phyloP scores from a whole-genome alignment of 1,140 invertebrate genomes.

The Drosophila rufa region DNA sequence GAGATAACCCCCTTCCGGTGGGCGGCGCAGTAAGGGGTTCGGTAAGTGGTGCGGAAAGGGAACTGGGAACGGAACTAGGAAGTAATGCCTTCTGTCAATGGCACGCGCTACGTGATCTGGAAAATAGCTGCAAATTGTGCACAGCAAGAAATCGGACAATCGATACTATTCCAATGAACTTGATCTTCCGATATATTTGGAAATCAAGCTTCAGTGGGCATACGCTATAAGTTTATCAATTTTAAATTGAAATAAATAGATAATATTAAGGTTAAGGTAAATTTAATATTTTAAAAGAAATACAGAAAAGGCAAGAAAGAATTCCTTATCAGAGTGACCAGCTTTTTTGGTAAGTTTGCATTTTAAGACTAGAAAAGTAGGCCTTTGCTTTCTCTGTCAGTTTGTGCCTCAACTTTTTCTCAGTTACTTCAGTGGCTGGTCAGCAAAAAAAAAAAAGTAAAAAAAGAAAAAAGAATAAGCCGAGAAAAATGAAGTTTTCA shows the following conservation, averaged over 20 bases:
- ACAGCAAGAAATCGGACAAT: constrained; percentile 1
- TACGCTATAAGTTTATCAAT: background rate
- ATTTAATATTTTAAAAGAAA: too few species aligned
- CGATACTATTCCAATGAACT: background rate
- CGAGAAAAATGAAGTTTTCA: background rate
- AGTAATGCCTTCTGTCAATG: constrained; percentile 44
- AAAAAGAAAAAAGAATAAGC: background rate
- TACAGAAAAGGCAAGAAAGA: too few species aligned
- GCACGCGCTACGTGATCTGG: constrained; percentile 47
- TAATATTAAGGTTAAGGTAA: too few species aligned
- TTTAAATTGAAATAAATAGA: background rate
- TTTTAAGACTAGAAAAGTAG: background rate
- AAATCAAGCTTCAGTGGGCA: background rate
- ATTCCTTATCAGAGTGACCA: too few species aligned
- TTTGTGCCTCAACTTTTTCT: background rate
- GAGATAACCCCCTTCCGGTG: constrained; percentile 43
- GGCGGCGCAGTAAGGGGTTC: background rate
- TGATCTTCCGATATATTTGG: background rate
- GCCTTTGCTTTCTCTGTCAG: background rate
- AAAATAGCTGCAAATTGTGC: constrained; percentile 12
- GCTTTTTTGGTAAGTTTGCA: too few species aligned
- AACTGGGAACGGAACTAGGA: constrained; percentile 46
- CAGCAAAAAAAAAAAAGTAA: background rate
- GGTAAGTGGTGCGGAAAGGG: constrained; percentile 17
- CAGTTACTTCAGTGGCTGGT: background rate